Conservation (phyloP, 2,888 invertebrate species). For the Ormyrus rosae region DNA sequence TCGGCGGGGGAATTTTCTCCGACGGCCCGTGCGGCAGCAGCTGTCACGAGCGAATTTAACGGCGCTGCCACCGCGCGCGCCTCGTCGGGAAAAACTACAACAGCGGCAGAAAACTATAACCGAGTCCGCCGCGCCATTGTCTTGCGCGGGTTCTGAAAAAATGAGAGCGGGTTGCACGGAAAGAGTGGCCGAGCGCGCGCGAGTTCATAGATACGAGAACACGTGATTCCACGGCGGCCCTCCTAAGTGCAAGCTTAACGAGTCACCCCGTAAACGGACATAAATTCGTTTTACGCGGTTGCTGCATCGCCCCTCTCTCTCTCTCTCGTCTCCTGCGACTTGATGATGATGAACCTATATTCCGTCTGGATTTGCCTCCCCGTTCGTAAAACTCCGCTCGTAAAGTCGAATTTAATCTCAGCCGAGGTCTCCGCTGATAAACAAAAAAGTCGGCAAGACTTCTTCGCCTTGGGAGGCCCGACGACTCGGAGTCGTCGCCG, state of each 20-base stretch:
- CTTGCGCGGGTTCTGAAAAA: constrained; percentile 12
- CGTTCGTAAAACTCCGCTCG: constrained; percentile 68
- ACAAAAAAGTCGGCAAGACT: constrained; percentile 24
- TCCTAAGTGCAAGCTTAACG: constrained; percentile 66
- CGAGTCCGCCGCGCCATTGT: constrained; percentile 17
- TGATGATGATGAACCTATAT: constrained; percentile 74
- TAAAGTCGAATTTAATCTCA: constrained; percentile 72
- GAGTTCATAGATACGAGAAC: constrained; percentile 23
- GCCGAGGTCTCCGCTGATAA: constrained; percentile 33
- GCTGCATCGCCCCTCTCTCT: constrained; percentile 57
- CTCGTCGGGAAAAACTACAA: constrained; percentile 36
- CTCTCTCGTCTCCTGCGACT: constrained; percentile 59
- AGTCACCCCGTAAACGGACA: constrained; percentile 68
- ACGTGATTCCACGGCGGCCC: neutral
- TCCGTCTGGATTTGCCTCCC: constrained; percentile 40
- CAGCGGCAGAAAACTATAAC: neutral
- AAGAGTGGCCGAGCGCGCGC: constrained; percentile 22
- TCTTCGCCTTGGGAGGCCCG: neutral
- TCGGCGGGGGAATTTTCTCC: constrained; percentile 20
- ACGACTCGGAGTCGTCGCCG: constrained; percentile 48
- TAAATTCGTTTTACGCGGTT: constrained; percentile 69
- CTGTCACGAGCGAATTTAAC: constrained; percentile 35
- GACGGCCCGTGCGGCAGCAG: constrained; percentile 1
- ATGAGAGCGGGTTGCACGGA: constrained; percentile 3
- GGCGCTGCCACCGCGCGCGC: neutral